These are phyloP conservation scores for Anguilla pacifica DNA, from an alignment of 2,797 vertebrate species.

Conservation along the genomic window DNA sequence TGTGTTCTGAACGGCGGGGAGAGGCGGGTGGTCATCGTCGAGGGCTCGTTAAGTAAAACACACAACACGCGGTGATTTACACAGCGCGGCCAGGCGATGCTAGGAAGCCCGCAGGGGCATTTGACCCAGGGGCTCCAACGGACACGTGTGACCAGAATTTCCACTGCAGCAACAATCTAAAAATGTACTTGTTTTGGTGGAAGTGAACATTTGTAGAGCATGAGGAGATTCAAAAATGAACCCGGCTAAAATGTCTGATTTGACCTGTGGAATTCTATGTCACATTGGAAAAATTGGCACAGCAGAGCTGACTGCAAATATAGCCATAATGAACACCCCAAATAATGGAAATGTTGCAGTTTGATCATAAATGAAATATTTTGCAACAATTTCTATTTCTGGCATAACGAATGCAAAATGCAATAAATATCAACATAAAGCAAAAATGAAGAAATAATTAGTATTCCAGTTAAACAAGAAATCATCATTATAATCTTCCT, in stretches of 20 bases:
- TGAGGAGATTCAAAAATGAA: neutral
- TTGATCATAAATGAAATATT: no score
- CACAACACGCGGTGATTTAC: conserved; percentile 2
- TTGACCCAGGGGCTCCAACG: neutral
- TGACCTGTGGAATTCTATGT: neutral
- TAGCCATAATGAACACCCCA: neutral
- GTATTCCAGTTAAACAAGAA: no score
- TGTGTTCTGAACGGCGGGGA: neutral
- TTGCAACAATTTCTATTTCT: no score
- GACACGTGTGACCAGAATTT: neutral
- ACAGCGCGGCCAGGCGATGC: neutral
- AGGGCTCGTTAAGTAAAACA: neutral
- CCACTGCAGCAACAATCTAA: neutral
- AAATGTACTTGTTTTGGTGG: neutral
- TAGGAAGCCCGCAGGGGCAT: neutral
- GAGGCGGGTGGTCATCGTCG: neutral
- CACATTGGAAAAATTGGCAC: neutral
- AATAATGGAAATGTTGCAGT: no score
- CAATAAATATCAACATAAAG: no score
- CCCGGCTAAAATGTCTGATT: neutral
- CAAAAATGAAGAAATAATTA: no score
- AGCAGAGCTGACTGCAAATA: neutral
- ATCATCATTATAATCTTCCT: no score
- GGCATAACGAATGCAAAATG: no score
- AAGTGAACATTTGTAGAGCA: neutral